Evolutionary conservation across 1,140 invertebrate genomes (phyloP), one percentile per base, ranked within the genome.

Genomic region (Lutraria rhynchaena): DNA sequence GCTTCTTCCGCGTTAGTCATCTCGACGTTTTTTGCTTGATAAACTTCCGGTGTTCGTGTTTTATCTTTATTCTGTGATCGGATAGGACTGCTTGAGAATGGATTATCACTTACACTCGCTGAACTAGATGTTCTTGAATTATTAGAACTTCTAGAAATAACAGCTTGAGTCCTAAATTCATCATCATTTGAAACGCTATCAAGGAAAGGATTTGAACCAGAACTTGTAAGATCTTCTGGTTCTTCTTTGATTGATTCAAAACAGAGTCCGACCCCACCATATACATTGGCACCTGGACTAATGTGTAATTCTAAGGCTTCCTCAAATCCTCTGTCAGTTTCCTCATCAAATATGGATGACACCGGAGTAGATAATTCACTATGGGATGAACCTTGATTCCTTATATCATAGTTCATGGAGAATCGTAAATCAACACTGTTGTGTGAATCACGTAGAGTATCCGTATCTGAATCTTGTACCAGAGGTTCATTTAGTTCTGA

Each of bases 201-300:
- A 11, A 77, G 29, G 61, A 81, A 81, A 29, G 77, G 77, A 46
- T 81, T 81, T 7, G 77, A 81, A 3, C 75, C 63, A 19, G 77
- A 81, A 58, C 77, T 81, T 29, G 77, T 70, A 7, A 81, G 55
- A 19, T 86, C 83, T 33, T 86, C 85, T 24, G 85, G 83, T 74
- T 86, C 85, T 37, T 86, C 85, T 49, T 81, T 77, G 15, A 86
- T 86, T n/a, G 85, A 84, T 37, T 86, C 85, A 58, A 86, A 86
- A 80, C 75, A 82, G 46, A 81, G 17, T 19, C 80, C 82, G 13
- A 84, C 55, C 7, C 70, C 53, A n/a, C 81, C 81, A 57, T 82
- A 82, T n/a, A 81, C 37, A n/a, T 53, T 61, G 1, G 27, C 17
- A 15, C 70, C 53, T 0, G 75, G 22, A n/a, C 37, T 67, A 22